A percentile compares a stretch with the other conserved stretches of the same genome.
Evolutionary conservation across 2,797 vertebrate species (phyloP).

Genomic region (Alcedo atthis): DNA sequence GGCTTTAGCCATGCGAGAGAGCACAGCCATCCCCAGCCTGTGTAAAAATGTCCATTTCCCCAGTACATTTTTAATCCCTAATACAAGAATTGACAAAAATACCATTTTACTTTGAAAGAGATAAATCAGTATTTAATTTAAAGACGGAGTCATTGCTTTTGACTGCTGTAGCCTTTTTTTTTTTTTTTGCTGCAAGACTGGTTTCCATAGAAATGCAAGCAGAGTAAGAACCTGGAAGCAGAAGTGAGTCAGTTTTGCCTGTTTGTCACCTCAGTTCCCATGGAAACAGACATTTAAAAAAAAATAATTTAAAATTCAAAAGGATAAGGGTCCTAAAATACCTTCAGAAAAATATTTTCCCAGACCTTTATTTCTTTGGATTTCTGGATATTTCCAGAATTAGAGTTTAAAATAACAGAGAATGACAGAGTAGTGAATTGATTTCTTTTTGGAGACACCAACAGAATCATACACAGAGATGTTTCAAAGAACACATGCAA

Average conservation of each 20-base stretch:
- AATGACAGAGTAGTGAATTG: constrained; percentile 13
- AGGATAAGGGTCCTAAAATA: constrained; percentile 51
- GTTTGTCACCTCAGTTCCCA: constrained; percentile 59
- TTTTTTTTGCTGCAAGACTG: background rate
- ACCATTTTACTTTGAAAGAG: background rate
- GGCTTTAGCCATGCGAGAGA: background rate
- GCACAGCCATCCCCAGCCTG: background rate
- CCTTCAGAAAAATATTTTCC: constrained; percentile 32
- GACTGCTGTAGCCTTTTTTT: constrained; percentile 25
- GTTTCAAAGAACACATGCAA: constrained; percentile 4
- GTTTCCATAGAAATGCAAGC: constrained; percentile 62
- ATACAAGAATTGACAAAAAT: background rate
- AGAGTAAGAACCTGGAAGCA: constrained; percentile 54
- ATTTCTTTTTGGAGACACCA: constrained; percentile 3
- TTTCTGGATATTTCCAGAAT: constrained; percentile 13
- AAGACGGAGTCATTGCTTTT: constrained; percentile 1
- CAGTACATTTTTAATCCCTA: background rate
- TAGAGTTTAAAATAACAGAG: constrained; percentile 18
- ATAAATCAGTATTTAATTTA: background rate
- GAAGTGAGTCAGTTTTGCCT: constrained; percentile 55
- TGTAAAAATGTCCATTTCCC: background rate
- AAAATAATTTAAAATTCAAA: background rate
- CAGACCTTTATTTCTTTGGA: constrained; percentile 6
- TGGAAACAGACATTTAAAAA: constrained; percentile 50
- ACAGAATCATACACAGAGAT: background rate